Percentiles rank a stretch among this genome's conserved stretches.
Conservation (phyloP, 2,113 vertebrate genomes). For the Alligator sinensis region DNA sequence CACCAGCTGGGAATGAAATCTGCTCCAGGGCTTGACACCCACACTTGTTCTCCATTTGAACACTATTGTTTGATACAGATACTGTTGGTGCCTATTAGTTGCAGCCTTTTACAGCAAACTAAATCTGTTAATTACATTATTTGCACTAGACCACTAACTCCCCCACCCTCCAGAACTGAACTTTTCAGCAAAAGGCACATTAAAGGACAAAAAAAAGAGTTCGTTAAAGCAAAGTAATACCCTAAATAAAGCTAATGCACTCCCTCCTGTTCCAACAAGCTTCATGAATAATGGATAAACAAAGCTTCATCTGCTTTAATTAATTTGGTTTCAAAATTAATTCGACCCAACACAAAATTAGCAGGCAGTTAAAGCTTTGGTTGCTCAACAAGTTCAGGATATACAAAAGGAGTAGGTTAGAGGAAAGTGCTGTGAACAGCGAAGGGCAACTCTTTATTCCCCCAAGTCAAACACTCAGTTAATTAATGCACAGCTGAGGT, state of each 20-base stretch:
- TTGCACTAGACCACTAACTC: constrained; percentile 6
- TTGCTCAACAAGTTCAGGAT: constrained; percentile 68
- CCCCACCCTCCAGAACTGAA: neutral
- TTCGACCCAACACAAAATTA: constrained; percentile 79
- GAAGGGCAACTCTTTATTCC: constrained; percentile 51
- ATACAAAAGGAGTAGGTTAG: constrained; percentile 36
- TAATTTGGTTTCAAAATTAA: constrained; percentile 80
- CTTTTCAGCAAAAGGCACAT: constrained; percentile 39
- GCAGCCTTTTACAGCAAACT: constrained; percentile 3
- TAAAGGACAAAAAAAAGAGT: constrained; percentile 38
- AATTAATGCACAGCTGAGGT: constrained; percentile 50
- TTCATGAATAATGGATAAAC: constrained; percentile 81
- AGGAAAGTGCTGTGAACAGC: constrained; percentile 20
- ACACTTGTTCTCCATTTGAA: neutral
- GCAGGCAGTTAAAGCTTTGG: constrained; percentile 70
- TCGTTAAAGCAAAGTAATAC: constrained; percentile 70
- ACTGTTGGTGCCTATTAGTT: neutral
- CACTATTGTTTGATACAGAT: neutral
- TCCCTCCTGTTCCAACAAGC: constrained; percentile 63
- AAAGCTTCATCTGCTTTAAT: constrained; percentile 78
- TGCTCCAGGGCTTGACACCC: neutral
- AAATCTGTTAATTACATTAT: neutral
- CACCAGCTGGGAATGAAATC: neutral
- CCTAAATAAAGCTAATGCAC: constrained; percentile 67
- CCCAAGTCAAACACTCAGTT: constrained; percentile 5